A percentile compares a stretch with the other conserved stretches of the same genome.
phyloP scores from a whole-genome alignment of 2,888 invertebrate genomes.

The Plagodis pulveraria region DNA sequence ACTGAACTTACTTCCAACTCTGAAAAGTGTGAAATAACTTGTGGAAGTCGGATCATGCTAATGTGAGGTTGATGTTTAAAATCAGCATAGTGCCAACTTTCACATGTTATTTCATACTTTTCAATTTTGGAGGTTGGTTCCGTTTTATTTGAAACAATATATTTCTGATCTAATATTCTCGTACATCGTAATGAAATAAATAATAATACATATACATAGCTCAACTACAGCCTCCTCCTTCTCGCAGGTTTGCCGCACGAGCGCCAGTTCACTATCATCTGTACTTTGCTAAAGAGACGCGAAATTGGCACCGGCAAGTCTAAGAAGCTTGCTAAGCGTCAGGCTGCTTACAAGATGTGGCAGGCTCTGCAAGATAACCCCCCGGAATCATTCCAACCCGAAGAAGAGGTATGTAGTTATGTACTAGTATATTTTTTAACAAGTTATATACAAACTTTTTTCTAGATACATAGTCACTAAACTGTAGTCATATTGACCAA shows the following conservation, averaged over 20 bases:
- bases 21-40: no score
- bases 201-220: no score
- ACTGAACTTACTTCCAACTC: no score
- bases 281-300: conserved; percentile 93
- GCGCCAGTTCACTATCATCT: conserved; percentile 96
- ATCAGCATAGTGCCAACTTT: no score
- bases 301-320: conserved; percentile 96
- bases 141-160: no score
- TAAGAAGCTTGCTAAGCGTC: conserved; percentile 98
- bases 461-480: background rate
- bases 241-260: conserved; percentile 93
- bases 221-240: background rate
- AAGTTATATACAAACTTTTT: background rate
- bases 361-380: conserved; percentile 92
- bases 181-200: no score
- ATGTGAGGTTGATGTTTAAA: no score
- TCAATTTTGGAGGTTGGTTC: no score
- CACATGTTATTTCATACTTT: no score
- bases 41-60: no score
- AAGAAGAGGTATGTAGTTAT: conserved; percentile 88
- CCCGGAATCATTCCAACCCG: conserved; percentile 87
- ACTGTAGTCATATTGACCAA: no score
- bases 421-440: background rate
- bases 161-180: no score
- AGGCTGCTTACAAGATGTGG: conserved; percentile 98